Conservation (phyloP, 2,113 vertebrate genomes). For the Brienomyrus brachyistius region DNA sequence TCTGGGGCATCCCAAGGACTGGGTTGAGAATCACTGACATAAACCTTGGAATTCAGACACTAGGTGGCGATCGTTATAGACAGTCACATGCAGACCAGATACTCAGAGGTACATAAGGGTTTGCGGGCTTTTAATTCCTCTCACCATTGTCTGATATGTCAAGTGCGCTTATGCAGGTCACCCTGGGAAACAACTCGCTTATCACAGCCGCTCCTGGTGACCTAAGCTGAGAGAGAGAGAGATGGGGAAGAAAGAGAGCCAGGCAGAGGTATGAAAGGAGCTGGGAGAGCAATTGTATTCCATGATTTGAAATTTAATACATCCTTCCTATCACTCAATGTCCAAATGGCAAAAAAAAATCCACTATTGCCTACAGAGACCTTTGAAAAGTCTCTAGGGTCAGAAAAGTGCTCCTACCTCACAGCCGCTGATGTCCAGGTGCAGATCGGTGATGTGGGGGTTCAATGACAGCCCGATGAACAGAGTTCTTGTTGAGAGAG, state of each 20-base stretch:
- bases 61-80: background rate
- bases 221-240: constrained; percentile 55
- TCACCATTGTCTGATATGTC: constrained; percentile 79
- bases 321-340: background rate
- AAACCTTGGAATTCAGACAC: background rate
- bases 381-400: background rate
- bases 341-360: background rate
- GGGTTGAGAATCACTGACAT: background rate
- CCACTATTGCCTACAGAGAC: background rate
- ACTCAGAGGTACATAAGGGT: background rate
- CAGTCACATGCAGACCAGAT: background rate
- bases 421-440: constrained; percentile 74
- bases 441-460: constrained; percentile 71
- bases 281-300: background rate
- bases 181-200: constrained; percentile 70
- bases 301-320: background rate
- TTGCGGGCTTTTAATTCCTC: background rate
- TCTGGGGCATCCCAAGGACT: background rate
- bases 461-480: constrained; percentile 70
- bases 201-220: constrained; percentile 71
- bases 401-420: constrained; percentile 54
- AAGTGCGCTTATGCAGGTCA: constrained; percentile 67
- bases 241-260: background rate
- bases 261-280: background rate
- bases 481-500: constrained; percentile 53